These are phyloP conservation scores for Lasioglossum baleicum DNA, from an alignment of 1,140 invertebrate genomes.

Conservation along the genomic window DNA sequence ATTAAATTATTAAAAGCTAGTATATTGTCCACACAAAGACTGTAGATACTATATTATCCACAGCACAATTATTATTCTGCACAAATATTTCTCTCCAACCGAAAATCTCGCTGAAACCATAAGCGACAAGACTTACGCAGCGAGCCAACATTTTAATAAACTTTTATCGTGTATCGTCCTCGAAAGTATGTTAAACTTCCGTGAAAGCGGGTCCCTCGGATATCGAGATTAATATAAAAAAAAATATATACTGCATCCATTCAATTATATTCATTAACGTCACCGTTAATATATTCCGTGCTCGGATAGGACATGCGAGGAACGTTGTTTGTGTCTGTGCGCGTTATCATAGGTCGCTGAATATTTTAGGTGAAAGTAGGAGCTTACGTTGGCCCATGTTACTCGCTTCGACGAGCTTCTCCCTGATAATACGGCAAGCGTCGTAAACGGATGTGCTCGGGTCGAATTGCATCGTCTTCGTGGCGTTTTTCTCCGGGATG, in stretches of 20 bases:
- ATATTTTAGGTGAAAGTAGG: constrained; percentile 23
- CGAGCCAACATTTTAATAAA: too few species aligned
- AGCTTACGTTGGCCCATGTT: constrained; percentile 90
- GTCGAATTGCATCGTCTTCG: constrained; percentile 99
- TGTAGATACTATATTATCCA: too few species aligned
- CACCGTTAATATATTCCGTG: neutral
- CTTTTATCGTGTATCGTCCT: too few species aligned
- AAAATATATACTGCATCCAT: neutral
- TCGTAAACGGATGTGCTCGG: constrained; percentile 96
- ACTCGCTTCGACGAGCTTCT: constrained; percentile 93
- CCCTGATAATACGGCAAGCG: constrained; percentile 95
- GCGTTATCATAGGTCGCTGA: constrained; percentile 5
- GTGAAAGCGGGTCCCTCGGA: too few species aligned
- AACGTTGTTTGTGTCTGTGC: neutral
- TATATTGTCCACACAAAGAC: too few species aligned
- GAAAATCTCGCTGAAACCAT: too few species aligned
- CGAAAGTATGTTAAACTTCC: too few species aligned
- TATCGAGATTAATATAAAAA: too few species aligned
- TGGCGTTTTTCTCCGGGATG: constrained; percentile 94
- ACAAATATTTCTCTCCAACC: too few species aligned
- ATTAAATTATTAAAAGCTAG: too few species aligned
- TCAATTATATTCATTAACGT: neutral
- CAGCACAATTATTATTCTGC: too few species aligned
- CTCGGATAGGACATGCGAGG: constrained; percentile 3
- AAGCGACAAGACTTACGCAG: too few species aligned